Base-by-base conservation (phyloP, 2,888 invertebrate genomes). In the Melieria crassipennis region DNA sequence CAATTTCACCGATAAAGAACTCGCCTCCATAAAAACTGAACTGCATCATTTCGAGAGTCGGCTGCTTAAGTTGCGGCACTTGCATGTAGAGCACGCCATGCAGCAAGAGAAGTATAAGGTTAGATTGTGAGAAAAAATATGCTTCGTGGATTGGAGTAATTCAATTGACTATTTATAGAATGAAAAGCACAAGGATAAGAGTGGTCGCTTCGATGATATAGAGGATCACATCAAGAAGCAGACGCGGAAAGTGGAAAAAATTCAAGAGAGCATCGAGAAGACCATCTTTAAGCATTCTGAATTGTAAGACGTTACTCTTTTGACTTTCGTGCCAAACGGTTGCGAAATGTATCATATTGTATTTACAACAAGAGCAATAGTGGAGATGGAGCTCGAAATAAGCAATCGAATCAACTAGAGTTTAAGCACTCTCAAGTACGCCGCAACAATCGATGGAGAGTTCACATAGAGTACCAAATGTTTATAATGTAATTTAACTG, bases 21-120 rank as follows among this genome's bases (percentile, higher is more conserved):
- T 97, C 10, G 91, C 91, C 70, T 96, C 96, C 0, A 88, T 98
- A 61, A 93, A 93, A 89, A 93, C 92, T 71, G 97, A 98, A 84
- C 87, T 98, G 75, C 83, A 85, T 78, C 87, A 87, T 85, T 97
- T 96, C 85, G 96, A 98, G 87, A 92, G 93, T 63, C 89, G 97
- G 9, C 86, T 97, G 57, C 86, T 94, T 46, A 97, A 97, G 85
- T 87, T 97, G 66, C 91, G 95, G 48, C 92, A 94, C 82, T 87
- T 96, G 78, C 94, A 95, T 85, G 92, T 92, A 0, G 94, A 96
- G 84, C 92, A 93, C 79, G 93, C 93, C 74, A 86, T 94, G 82
- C 91, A 91, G 80, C 89, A 90, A 75, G 92, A 92, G 72, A 91
- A 91, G 78, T 89, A 91, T 80, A 91, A 91, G 87, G 89, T 91